Evolutionary conservation across 2,888 invertebrate genomes (phyloP).

Genomic region (Ligdia adustata): DNA sequence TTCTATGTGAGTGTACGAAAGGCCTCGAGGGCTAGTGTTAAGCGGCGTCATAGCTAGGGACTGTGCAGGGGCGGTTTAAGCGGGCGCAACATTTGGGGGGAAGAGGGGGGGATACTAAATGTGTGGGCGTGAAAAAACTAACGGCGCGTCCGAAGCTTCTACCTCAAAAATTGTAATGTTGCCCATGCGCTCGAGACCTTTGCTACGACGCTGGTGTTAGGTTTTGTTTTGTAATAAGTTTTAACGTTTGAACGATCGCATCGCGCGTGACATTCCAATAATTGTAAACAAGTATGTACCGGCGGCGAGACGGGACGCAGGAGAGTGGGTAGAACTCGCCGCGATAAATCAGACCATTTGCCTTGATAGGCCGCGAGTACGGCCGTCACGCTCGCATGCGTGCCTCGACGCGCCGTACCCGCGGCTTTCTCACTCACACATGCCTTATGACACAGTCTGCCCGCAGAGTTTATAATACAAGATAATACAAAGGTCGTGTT

Average conservation of each 20-base stretch:
- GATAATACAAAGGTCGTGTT: slow-evolving; percentile 84
- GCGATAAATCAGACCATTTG: slow-evolving; percentile 64
- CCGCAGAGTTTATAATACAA: slow-evolving; percentile 84
- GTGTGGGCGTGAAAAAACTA: too few species aligned
- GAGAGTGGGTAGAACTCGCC: slow-evolving; percentile 46
- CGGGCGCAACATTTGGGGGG: too few species aligned
- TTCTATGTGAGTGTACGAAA: slow-evolving; percentile 65
- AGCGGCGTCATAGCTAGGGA: too few species aligned
- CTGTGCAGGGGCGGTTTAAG: too few species aligned
- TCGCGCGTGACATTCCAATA: slow-evolving; percentile 82
- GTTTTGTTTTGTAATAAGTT: slow-evolving; percentile 72
- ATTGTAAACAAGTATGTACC: slow-evolving; percentile 70
- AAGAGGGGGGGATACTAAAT: too few species aligned
- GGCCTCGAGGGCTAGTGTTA: slow-evolving; percentile 67
- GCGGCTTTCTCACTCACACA: slow-evolving; percentile 64
- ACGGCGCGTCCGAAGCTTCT: too few species aligned
- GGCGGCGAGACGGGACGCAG: slow-evolving; percentile 57
- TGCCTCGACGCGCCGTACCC: slow-evolving; percentile 63
- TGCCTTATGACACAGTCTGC: slow-evolving; percentile 84
- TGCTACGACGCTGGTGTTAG: too few species aligned
- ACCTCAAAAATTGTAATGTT: too few species aligned
- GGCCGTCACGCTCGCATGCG: slow-evolving; percentile 37
- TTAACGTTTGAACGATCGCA: slow-evolving; percentile 72
- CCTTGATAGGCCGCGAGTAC: slow-evolving; percentile 61
- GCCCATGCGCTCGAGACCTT: too few species aligned